A percentile compares a stretch with the other conserved stretches of the same genome.
These are phyloP conservation scores for Natator depressus DNA, from an alignment of 2,113 vertebrate species.

Conservation along the genomic window DNA sequence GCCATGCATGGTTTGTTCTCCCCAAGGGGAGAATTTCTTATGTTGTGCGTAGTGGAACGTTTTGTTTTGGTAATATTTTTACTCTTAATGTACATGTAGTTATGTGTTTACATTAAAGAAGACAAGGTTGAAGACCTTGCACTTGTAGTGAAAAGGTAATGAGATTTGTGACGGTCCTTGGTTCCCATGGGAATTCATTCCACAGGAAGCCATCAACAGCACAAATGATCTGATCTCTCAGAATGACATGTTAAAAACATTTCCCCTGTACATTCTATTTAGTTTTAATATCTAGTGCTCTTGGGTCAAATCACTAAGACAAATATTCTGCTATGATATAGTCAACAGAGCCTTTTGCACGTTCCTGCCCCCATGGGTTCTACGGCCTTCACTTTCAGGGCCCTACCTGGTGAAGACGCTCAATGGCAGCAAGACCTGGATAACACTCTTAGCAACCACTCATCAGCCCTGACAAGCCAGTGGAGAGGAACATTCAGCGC, in stretches of 20 bases:
- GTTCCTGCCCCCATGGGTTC: accelerated
- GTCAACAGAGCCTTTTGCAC: not conserved
- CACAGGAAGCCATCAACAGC: not conserved
- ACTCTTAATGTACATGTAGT: conserved; percentile 9
- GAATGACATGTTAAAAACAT: not conserved
- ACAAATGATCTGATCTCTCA: not conserved
- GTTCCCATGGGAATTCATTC: not conserved
- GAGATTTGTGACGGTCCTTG: not conserved
- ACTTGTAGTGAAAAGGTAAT: not conserved
- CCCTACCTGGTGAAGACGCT: accelerated
- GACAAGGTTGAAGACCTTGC: not conserved
- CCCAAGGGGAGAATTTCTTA: not conserved
- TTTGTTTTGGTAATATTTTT: not conserved
- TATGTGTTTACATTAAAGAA: conserved; percentile 29
- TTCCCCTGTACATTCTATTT: not conserved
- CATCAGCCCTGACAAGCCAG: not conserved
- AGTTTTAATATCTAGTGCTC: not conserved
- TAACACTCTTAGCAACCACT: accelerated
- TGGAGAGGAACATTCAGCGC: not conserved
- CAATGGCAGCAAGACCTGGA: not conserved
- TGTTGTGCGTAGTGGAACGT: not conserved
- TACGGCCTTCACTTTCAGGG: not conserved
- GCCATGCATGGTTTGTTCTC: conserved; percentile 5
- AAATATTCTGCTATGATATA: not conserved
- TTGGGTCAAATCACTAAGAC: not conserved